Base-by-base conservation (phyloP, 2,888 invertebrate species). In the Anarsia innoxiella region DNA sequence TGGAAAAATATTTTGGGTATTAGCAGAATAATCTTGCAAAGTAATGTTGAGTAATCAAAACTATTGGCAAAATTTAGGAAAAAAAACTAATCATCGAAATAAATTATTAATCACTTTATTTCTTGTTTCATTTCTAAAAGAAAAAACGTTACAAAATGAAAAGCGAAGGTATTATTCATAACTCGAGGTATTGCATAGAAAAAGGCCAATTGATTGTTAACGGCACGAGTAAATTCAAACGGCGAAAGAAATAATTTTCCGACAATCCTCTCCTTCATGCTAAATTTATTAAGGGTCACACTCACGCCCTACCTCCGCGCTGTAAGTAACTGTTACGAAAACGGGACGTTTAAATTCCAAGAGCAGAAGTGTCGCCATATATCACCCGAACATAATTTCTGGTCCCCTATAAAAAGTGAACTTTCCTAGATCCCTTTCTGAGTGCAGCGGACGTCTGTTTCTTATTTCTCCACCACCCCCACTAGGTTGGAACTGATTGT, bases 281-380 rank as follows among this genome's bases (percentile, higher is more conserved):
- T 55, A 57, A 78, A 83, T 82, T 80, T 80, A 82, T 80, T 74
- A 75, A 76, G 75, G 82, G 77, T 76, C 74, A 65, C 58, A 66
- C 58, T 65, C 63, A 51, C 64, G 57, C 71, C 71, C 66, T 66
- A 55, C 66, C 66, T 65, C 53, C 47, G 44, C 49, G 48, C 68
- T 66, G 70, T 73, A 70, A 77, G 76, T 73, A 74, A 73, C 70
- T 59, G 71, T 71, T 66, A 68, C 61, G 68, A 74, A 72, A 77
- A 64, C 64, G 69, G 64, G 48, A 65, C 77, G 80, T 78, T 82
- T 75, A 80, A 80, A 83, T 79, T 82, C 79, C 54, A 58, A 54
- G 65, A 60, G 61, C 58, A 61, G 70, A 75, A 79, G 65, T 78
- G 80, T 75, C 72, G 66, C 60, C 58, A 67, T 83, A 82, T 78